phyloP scores from a whole-genome alignment of 2,888 invertebrate species.

The Blomia tropicalis region DNA sequence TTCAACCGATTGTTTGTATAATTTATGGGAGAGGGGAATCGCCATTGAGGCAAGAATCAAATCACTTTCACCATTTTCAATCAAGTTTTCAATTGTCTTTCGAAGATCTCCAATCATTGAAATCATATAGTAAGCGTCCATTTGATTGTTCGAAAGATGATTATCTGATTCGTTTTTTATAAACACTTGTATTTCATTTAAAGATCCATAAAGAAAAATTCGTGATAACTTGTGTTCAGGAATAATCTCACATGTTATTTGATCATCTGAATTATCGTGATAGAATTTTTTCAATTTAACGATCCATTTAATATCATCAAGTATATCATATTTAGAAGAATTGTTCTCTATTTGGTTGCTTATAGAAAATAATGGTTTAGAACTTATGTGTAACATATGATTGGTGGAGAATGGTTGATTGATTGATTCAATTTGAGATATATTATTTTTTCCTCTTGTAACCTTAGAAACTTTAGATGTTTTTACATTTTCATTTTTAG shows the following conservation, averaged over 20 bases:
- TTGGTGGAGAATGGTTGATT: background rate
- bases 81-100: constrained; percentile 1
- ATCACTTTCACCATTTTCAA: constrained; percentile 16
- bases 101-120: constrained; percentile 1
- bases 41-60: constrained; percentile 3
- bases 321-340: constrained; percentile 17
- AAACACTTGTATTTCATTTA: background rate
- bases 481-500: background rate
- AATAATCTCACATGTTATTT: background rate
- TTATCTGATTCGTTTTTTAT: background rate
- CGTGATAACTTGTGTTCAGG: background rate
- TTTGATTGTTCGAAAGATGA: constrained; percentile 1
- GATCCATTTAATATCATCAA: constrained; percentile 17
- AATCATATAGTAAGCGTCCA: constrained; percentile 9
- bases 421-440: background rate
- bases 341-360: constrained; percentile 18
- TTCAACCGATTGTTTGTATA: background rate
- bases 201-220: background rate
- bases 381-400: too few species aligned
- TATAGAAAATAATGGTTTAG: constrained; percentile 17
- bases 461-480: background rate
- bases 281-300: background rate
- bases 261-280: background rate
- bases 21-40: background rate
- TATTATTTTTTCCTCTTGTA: too few species aligned